phyloP scores from a whole-genome alignment of 2,888 invertebrate species.

The Andrena marginata region DNA sequence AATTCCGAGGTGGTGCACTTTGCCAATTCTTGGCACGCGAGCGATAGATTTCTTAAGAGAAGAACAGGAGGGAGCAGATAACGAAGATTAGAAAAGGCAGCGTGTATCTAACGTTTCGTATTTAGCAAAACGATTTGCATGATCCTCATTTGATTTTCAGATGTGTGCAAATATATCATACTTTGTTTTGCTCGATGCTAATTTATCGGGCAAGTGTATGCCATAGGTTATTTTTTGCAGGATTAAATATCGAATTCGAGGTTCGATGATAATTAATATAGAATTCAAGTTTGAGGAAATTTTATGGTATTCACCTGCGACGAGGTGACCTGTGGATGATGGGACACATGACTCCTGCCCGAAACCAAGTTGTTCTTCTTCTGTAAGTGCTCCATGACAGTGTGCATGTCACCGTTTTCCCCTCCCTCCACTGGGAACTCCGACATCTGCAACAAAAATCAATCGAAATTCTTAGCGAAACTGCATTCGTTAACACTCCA shows the following conservation, averaged over 20 bases:
- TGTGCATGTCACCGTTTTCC: conserved; percentile 88
- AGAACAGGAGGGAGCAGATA: not conserved
- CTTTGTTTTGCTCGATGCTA: not conserved
- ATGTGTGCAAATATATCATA: conserved; percentile 3
- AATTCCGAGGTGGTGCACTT: not conserved
- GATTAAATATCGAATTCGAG: not conserved
- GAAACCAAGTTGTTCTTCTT: conserved; percentile 87
- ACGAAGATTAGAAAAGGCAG: not conserved
- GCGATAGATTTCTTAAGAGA: not conserved
- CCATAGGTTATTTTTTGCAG: not conserved
- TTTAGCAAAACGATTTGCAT: not conserved
- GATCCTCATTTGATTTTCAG: not conserved
- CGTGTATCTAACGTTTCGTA: not conserved
- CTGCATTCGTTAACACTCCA: not conserved
- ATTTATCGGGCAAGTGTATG: not conserved
- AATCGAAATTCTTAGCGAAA: not conserved
- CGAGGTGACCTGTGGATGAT: conserved; percentile 86
- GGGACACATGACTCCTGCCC: conserved; percentile 78
- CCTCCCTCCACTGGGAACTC: conserved; percentile 88
- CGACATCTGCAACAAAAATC: conserved; percentile 83
- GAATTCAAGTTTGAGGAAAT: not conserved
- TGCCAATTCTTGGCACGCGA: not conserved
- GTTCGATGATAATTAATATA: not conserved
- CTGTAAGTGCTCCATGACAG: conserved; percentile 91
- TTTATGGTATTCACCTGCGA: conserved; percentile 85